Conservation (phyloP, 2,888 invertebrate species). For the Chaetoderma sp. region DNA sequence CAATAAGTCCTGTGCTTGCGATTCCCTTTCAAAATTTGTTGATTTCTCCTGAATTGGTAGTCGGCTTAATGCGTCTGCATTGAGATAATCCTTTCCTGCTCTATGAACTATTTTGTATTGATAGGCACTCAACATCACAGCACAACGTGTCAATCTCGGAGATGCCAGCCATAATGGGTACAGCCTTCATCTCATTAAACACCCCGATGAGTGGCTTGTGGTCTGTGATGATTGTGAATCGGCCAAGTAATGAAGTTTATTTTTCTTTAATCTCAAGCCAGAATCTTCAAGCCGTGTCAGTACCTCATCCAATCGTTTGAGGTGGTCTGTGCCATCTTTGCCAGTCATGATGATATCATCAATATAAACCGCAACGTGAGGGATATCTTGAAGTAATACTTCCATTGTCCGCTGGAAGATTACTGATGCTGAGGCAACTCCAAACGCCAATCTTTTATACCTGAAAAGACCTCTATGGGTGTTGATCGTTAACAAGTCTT, state of each 20-base stretch:
- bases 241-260: constrained; percentile 15
- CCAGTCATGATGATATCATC: not conserved
- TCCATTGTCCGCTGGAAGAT: constrained; percentile 1
- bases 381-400: not conserved
- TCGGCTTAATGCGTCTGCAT: too few species aligned
- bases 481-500: constrained; percentile 7
- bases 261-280: constrained; percentile 9
- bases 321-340: not conserved
- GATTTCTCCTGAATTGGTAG: too few species aligned
- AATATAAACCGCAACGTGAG: not conserved
- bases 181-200: not conserved
- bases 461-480: constrained; percentile 1
- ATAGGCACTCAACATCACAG: not conserved
- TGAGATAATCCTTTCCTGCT: not conserved
- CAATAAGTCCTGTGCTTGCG: too few species aligned
- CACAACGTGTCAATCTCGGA: not conserved
- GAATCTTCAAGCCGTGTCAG: not conserved
- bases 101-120: not conserved
- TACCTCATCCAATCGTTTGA: not conserved
- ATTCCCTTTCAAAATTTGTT: too few species aligned
- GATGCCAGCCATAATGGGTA: not conserved
- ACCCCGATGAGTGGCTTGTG: not conserved
- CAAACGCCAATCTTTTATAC: constrained; percentile 11
- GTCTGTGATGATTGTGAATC: not conserved
- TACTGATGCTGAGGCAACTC: too few species aligned